These are phyloP conservation scores for Corynorhinus townsendii DNA, from an alignment of 2,113 vertebrate species.

Conservation along the genomic window DNA sequence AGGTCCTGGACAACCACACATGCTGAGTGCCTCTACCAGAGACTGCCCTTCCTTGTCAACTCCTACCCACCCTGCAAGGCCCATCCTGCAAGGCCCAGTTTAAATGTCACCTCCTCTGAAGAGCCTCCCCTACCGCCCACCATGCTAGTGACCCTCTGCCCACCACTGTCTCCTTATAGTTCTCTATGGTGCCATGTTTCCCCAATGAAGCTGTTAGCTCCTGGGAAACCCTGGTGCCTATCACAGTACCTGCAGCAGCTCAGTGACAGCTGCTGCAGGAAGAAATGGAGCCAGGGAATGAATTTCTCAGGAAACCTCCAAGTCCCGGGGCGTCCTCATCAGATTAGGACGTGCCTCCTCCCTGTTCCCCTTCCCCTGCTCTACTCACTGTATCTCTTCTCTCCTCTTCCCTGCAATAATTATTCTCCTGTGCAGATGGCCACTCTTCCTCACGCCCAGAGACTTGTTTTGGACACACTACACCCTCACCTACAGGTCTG, in stretches of 20 bases:
- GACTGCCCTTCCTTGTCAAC: neutral
- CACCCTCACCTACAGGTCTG: no score
- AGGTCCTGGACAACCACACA: rapidly evolving
- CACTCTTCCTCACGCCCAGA: neutral
- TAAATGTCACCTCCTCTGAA: neutral
- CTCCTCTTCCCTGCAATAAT: neutral
- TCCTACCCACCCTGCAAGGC: neutral
- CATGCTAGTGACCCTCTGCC: neutral
- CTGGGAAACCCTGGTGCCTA: neutral
- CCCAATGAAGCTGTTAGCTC: neutral
- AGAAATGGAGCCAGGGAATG: neutral
- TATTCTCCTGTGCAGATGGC: neutral
- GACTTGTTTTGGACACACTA: neutral
- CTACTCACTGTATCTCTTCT: neutral
- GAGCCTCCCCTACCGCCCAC: neutral
- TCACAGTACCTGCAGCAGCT: neutral
- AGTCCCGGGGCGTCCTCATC: neutral
- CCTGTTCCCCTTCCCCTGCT: neutral
- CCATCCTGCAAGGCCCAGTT: neutral
- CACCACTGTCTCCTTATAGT: rapidly evolving
- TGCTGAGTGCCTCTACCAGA: neutral
- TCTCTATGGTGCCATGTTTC: neutral
- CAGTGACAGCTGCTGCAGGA: neutral
- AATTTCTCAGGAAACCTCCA: neutral
- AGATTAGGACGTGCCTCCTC: neutral